These are phyloP conservation scores for Hetaerina americana DNA, from an alignment of 1,140 invertebrate species.

Conservation along the genomic window DNA sequence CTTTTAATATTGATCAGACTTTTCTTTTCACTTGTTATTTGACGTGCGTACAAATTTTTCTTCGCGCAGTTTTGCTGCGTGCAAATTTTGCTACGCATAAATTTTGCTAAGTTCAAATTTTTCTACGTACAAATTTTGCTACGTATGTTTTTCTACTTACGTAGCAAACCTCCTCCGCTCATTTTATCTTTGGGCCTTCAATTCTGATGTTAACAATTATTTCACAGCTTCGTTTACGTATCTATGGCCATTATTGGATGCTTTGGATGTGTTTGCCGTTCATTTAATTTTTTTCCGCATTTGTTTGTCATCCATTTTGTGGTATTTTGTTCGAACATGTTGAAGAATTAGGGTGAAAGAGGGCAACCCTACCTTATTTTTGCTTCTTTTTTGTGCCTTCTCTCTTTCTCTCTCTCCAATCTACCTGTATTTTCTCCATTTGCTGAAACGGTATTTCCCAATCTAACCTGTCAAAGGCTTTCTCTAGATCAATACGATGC, in stretches of 20 bases:
- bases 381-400: constrained; percentile 3
- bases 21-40: neutral
- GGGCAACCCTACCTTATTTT: constrained; percentile 8
- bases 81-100: neutral
- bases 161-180: neutral
- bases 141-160: neutral
- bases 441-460: constrained; percentile 9
- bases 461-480: constrained; percentile 7
- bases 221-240: neutral
- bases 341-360: neutral
- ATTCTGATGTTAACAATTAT: neutral
- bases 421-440: constrained; percentile 5
- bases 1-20: neutral
- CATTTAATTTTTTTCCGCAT: neutral
- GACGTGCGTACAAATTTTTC: neutral
- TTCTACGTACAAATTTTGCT: neutral
- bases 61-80: neutral
- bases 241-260: neutral
- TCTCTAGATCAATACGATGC: neutral
- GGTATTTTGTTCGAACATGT: neutral
- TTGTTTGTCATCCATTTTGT: neutral
- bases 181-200: neutral
- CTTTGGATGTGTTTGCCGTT: neutral
- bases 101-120: neutral
- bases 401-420: constrained; percentile 8